Evolutionary conservation across 2,113 vertebrate genomes (phyloP), one percentile per base, ranked within the genome.

Genomic region (Ivindomyrus marchei): DNA sequence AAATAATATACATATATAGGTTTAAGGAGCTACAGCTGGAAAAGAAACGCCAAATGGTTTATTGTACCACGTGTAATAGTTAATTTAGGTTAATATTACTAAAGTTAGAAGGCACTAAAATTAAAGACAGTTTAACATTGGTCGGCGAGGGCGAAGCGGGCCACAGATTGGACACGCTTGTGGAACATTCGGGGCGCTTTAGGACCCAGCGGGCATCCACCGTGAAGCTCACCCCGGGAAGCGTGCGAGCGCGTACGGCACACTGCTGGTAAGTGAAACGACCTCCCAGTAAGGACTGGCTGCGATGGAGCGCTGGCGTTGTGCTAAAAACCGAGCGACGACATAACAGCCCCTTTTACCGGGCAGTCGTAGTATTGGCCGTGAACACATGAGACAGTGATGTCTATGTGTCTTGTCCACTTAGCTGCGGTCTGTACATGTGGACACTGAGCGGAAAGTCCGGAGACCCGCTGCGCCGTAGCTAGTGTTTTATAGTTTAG

Each of bases 191-290:
- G 10, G n/a, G n/a, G 87, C 19, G 24, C 87, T 62, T 62, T 88
- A 88, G 53, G 87, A 88, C 87, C 87, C 87, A n/a, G 56, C 4
- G 87, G 24, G 11, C 15, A 17, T 24, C 53, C 2, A 31, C 4
- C 3, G 46, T 27, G 19, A 10, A 17, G 19, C n/a, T 10, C 27
- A 24, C 2, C 3, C 45, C 19, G 36, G n/a, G 87, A 45, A 45
- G 36, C 53, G 39, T 31, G 21, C 39, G 21, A 66, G 56, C 87
- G 39, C 53, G 21, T n/a, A 45, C 39, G 24, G 19, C 87, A 2
- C 56, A 24, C 17, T 62, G 19, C 87, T 39, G 87, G 87, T 88
- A 62, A 88, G 87, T 88, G 87, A 58, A 58, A 58, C 36, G 8
- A 24, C n/a, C 85, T 50, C 11, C 5, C 47, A 50, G 49, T 27